Base-by-base conservation (phyloP, 2,797 vertebrate genomes). In the Chaetodon trifasciatus region DNA sequence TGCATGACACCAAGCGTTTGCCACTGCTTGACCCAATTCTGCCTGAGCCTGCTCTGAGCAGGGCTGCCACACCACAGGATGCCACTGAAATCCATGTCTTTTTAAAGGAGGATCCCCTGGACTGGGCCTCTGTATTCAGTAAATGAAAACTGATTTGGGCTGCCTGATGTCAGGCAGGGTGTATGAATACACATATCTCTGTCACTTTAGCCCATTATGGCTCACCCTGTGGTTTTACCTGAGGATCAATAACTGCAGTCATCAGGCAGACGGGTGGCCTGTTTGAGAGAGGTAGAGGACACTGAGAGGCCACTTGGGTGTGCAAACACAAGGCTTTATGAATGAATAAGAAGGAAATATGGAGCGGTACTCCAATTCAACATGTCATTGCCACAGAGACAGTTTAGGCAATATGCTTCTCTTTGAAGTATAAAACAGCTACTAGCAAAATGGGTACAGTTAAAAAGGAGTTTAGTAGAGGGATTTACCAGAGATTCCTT, bases 11-110 rank as follows among this genome's bases (percentile, higher is more conserved):
- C 53, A 4, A 79, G 76, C 65, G 37, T 69, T 92, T 87, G 84
- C 80, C 86, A 78, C 83, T 47, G 82, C 86, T 90, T 92, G 91
- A 91, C 92, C 87, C 78, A 80, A 86, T 91, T 91, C 85, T 87
- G 86, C 89, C 89, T 16, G 68, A 74, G 82, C 86, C 80, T 70
- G 58, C 79, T 65, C 49, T 0, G 44, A 86, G 85, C 61, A 10
- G 64, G 65, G 62, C 81, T 55, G 67, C 78, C 75, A 74, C 10
- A 1, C 70, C 72, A 72, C 76, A 32, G n/a, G 55, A 55, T 23
- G 70, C 52, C 75, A 69, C 53, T 83, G 56, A 40, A 75, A 84
- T 75, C 72, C 66, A 63, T 80, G 57, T 66, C 5, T 39, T 53
- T 12, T 67, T 15, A 5, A 42, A 64, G 52, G 35, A 74, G 49